Conservation (phyloP, 2,113 vertebrate genomes). For the Prinia subflava region DNA sequence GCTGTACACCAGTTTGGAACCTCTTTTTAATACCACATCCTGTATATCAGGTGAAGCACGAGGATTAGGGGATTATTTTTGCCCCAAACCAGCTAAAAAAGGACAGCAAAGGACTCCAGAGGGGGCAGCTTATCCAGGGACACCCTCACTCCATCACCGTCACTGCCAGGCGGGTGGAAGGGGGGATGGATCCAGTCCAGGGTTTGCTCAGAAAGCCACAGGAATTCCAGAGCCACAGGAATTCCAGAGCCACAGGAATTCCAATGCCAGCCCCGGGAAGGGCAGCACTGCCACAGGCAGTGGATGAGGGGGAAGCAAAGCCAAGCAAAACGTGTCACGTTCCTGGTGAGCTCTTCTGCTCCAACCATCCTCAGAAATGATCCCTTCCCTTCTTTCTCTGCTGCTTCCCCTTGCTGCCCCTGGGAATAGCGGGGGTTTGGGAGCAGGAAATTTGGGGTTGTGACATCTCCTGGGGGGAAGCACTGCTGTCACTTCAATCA, state of each 20-base stretch:
- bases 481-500: neutral
- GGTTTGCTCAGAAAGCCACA: neutral
- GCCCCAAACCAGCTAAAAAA: neutral
- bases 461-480: accelerated
- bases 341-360: neutral
- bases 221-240: neutral
- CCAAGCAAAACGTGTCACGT: accelerated
- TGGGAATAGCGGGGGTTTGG: neutral
- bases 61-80: neutral
- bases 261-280: accelerated
- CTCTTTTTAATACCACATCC: accelerated
- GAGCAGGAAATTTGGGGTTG: neutral
- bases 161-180: accelerated
- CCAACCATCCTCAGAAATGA: accelerated
- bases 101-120: neutral
- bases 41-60: neutral
- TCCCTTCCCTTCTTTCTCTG: neutral
- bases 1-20: accelerated
- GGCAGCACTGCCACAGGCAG: neutral
- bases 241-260: neutral
- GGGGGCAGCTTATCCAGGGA: neutral
- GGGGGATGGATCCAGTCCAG: neutral
- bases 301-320: neutral
- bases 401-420: neutral
- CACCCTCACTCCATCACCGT: neutral